Base-by-base conservation (phyloP, 2,113 vertebrate species). In the Gavialis gangeticus region DNA sequence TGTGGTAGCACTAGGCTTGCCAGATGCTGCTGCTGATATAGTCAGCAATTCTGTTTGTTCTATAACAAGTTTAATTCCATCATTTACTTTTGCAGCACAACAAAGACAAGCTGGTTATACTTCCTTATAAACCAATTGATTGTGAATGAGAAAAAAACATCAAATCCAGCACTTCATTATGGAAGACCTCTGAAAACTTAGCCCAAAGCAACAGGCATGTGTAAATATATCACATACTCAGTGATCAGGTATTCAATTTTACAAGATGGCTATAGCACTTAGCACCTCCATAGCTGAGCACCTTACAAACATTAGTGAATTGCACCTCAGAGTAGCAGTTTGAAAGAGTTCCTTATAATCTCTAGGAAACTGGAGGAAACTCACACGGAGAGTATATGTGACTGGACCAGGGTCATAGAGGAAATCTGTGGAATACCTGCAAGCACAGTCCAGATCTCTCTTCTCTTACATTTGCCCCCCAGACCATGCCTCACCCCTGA, bases 71-170 rank as follows among this genome's bases (percentile, higher is more conserved):
- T 80, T 28, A 88, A 90, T 89, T 94, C 78, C 88, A 19, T 81
- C 75, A 22, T 77, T 92, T 25, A 59, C 5, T 94, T 97, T 24
- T 81, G 27, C 22, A 87, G n/a, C 75, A 82, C 82, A 95, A 77
- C 46, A 6, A 75, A 96, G 57, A 87, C 64, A 92, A 96, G 78
- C 6, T 64, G 5, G 14, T 84, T 78, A 54, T 59, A 54, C 71
- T 94, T 55, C 91, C 37, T 91, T 79, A 76, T 73, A 91, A 58
- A 34, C 75, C 3, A 28, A 71, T 64, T 85, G 57, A 91, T 87
- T 27, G 24, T 63, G 67, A 93, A 56, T 46, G 84, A 85, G 92
- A 22, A 15, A 28, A 58, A 93, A 82, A 75, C 12, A 82, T 1
- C 27, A 88, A 13, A 46, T 58, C 64, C 25, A 58, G 19, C 4